Percentiles rank a stretch among this genome's conserved stretches.
These are phyloP conservation scores for Eolophus roseicapilla DNA, from an alignment of 2,113 vertebrate genomes.

Conservation along the genomic window DNA sequence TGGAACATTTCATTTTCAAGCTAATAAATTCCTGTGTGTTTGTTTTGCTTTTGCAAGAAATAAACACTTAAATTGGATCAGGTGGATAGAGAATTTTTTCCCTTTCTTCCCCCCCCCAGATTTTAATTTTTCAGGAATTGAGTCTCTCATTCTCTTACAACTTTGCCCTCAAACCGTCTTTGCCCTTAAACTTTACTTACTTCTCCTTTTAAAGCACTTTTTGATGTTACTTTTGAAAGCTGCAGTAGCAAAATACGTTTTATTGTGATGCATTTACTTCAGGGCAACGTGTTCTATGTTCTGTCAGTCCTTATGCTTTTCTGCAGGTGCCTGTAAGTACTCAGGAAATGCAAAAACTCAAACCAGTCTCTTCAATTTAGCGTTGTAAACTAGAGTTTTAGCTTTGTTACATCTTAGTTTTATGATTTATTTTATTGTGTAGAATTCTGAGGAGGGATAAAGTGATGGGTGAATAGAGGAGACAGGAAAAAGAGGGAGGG, in stretches of 20 bases:
- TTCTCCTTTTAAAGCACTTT: neutral
- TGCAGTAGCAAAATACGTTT: neutral
- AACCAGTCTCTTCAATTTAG: conserved; percentile 19
- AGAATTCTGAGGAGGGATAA: neutral
- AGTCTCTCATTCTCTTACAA: neutral
- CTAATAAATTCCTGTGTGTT: neutral
- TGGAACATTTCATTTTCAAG: neutral
- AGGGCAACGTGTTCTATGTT: neutral
- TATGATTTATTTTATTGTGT: neutral
- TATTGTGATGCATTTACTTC: conserved; percentile 9
- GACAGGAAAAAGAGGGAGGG: neutral
- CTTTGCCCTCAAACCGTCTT: neutral
- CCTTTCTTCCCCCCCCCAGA: fast-evolving
- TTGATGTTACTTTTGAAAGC: neutral
- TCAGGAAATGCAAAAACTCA: neutral
- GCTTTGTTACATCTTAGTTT: neutral
- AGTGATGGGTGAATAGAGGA: neutral
- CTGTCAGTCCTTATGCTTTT: neutral
- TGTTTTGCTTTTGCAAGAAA: neutral
- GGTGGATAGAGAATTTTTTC: neutral
- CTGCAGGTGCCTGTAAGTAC: conserved; percentile 1
- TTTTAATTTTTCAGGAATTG: neutral
- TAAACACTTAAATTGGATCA: neutral
- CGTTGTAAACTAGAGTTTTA: neutral
- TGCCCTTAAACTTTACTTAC: neutral